phyloP scores from a whole-genome alignment of 1,140 invertebrate genomes.

The Daktulosphaira vitifoliae region DNA sequence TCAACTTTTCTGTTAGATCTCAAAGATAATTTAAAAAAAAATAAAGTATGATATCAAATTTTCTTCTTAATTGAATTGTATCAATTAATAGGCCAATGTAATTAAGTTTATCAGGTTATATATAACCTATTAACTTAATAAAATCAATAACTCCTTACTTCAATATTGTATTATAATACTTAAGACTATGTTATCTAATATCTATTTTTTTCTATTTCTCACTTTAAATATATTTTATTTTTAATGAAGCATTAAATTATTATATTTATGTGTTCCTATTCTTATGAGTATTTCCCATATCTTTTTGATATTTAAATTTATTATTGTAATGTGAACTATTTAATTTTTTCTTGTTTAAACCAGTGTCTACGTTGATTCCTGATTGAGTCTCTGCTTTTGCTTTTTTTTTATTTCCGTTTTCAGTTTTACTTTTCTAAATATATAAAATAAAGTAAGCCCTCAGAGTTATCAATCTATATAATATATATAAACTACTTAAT shows the following conservation, averaged over 20 bases:
- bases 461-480: too few relatives aligned
- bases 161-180: conserved; percentile 1
- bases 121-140: neutral
- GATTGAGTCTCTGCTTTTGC: conserved; percentile 1
- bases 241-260: conserved; percentile 14
- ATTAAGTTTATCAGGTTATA: too few relatives aligned
- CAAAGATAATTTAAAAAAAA: too few relatives aligned
- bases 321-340: conserved; percentile 8
- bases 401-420: conserved; percentile 13
- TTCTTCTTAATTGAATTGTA: too few relatives aligned
- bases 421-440: neutral
- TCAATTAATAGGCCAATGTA: too few relatives aligned
- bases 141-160: neutral
- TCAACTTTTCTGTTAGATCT: too few relatives aligned
- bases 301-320: conserved; percentile 1
- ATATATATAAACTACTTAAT: too few relatives aligned
- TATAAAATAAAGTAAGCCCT: too few relatives aligned
- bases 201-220: neutral
- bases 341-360: neutral
- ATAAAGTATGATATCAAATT: too few relatives aligned
- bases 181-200: conserved; percentile 25
- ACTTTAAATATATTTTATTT: conserved; percentile 2
- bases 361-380: conserved; percentile 10
- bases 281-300: conserved; percentile 9
- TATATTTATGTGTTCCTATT: conserved; percentile 6